phyloP scores from a whole-genome alignment of 2,888 invertebrate species.

The Andrena fulva region DNA sequence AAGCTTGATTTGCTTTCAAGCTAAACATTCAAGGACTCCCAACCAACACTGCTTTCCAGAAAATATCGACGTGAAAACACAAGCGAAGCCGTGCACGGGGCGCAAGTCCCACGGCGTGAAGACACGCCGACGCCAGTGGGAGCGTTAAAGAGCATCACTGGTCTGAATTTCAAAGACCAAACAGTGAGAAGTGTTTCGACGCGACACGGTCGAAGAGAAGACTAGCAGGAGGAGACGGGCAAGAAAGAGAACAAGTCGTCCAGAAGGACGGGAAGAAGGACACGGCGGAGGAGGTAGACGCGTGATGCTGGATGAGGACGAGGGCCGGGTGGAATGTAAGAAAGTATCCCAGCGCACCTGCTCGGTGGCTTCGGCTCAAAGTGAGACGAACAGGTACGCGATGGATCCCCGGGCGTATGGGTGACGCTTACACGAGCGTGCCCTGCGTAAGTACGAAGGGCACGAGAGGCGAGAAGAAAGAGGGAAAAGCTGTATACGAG shows the following conservation, averaged over 20 bases:
- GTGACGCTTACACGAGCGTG: conserved; percentile 46
- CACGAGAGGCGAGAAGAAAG: not conserved
- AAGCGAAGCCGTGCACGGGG: no score
- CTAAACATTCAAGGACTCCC: no score
- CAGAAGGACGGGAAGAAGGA: conserved; percentile 49
- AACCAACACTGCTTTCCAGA: no score
- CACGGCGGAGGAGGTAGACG: conserved; percentile 55
- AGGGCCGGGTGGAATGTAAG: conserved; percentile 65
- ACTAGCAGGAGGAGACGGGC: not conserved
- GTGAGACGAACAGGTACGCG: conserved; percentile 42
- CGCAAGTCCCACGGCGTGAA: no score
- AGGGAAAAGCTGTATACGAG: not conserved
- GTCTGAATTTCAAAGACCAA: not conserved
- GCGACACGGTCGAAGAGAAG: conserved; percentile 19
- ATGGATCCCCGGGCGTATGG: conserved; percentile 49
- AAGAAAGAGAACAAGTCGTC: conserved; percentile 40
- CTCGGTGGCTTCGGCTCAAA: conserved; percentile 61
- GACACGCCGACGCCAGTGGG: no score
- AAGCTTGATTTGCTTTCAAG: no score
- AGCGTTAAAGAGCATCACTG: not conserved
- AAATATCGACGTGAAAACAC: no score
- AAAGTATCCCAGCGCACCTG: conserved; percentile 70
- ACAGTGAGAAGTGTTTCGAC: not conserved
- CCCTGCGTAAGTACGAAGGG: conserved; percentile 5
- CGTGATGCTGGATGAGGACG: conserved; percentile 67